Percentiles rank a stretch among this genome's conserved stretches.
phyloP scores from a whole-genome alignment of 1,140 invertebrate species.

The Aethina tumida region DNA sequence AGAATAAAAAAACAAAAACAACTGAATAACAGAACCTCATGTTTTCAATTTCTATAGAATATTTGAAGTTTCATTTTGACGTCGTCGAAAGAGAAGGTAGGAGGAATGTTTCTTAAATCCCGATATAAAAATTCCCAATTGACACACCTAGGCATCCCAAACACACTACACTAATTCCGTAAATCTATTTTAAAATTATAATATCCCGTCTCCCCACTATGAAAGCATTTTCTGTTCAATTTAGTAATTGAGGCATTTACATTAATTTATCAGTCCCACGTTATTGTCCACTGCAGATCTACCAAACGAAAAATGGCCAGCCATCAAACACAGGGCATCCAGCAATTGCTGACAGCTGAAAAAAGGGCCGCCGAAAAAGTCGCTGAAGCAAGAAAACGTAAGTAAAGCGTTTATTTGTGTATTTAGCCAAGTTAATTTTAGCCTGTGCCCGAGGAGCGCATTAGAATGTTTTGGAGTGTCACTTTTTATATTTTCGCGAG shows the following conservation, averaged over 20 bases:
- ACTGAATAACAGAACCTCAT: too few relatives aligned
- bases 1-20: too few relatives aligned
- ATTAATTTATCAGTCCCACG: slow-evolving; percentile 10
- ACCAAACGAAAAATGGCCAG: slow-evolving; percentile 74
- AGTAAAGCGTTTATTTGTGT: slow-evolving; percentile 40
- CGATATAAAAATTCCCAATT: too few relatives aligned
- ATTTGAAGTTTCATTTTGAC: too few relatives aligned
- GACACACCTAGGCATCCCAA: too few relatives aligned
- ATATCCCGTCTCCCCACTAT: slow-evolving; percentile 16
- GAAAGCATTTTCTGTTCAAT: slow-evolving; percentile 14
- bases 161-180: slow-evolving; percentile 9
- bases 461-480: too few relatives aligned
- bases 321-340: slow-evolving; percentile 92
- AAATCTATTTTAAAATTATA: slow-evolving; percentile 19
- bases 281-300: slow-evolving; percentile 6
- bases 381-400: slow-evolving; percentile 95
- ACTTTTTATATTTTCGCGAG: too few relatives aligned
- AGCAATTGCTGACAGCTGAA: slow-evolving; percentile 93
- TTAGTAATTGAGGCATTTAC: slow-evolving; percentile 19
- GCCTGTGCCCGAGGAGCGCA: neutral
- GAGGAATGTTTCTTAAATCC: too few relatives aligned
- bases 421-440: slow-evolving; percentile 5
- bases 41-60: too few relatives aligned
- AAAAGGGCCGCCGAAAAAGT: slow-evolving; percentile 99
- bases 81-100: too few relatives aligned